These are phyloP conservation scores for Patella pellucida DNA, from an alignment of 2,888 invertebrate species.

Conservation along the genomic window DNA sequence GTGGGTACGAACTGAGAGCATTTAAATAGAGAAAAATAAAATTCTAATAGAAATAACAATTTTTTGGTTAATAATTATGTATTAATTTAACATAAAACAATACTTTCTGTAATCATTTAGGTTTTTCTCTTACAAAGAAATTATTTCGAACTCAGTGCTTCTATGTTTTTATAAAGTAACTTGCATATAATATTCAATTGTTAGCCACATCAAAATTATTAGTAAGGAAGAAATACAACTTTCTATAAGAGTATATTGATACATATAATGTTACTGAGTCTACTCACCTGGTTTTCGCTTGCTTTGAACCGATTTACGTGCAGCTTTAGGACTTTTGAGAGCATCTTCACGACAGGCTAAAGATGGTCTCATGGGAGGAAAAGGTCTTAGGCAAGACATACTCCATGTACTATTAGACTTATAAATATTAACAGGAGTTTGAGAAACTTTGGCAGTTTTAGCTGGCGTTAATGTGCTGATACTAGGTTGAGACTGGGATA, in stretches of 20 bases:
- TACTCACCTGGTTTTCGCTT: constrained; percentile 57
- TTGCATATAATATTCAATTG: not conserved
- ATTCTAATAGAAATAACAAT: no score
- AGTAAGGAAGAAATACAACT: not conserved
- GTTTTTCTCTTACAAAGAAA: not conserved
- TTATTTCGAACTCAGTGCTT: not conserved
- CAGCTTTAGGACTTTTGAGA: constrained; percentile 61
- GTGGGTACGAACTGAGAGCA: constrained; percentile 53
- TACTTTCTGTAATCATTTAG: not conserved
- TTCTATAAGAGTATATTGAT: not conserved
- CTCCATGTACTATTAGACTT: constrained; percentile 67
- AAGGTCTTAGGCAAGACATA: constrained; percentile 87
- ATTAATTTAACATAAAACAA: not conserved
- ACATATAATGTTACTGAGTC: not conserved
- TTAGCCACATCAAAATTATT: constrained; percentile 2
- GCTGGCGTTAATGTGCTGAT: constrained; percentile 61
- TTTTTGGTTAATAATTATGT: not conserved
- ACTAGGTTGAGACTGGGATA: constrained; percentile 63
- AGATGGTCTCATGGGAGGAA: constrained; percentile 86
- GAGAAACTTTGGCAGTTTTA: constrained; percentile 61
- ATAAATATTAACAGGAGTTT: constrained; percentile 32
- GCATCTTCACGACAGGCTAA: constrained; percentile 71
- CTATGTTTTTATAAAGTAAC: not conserved
- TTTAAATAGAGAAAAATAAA: no score
- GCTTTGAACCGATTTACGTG: constrained; percentile 49